Base-by-base conservation (phyloP, 1,140 invertebrate genomes). In the Calliopsis andreniformis region DNA sequence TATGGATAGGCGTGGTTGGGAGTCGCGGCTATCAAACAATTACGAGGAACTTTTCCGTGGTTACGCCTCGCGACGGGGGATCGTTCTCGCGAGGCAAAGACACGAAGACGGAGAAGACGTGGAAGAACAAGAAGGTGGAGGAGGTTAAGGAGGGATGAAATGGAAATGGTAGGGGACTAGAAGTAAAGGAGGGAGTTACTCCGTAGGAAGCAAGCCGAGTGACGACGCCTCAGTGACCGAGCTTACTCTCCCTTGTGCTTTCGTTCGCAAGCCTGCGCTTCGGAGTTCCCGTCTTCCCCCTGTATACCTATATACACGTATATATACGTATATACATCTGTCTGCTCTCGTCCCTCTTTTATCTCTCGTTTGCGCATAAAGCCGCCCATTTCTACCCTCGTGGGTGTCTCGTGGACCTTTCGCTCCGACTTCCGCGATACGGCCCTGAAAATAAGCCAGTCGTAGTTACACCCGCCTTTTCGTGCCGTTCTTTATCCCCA, bases 181-280 rank as follows among this genome's bases (percentile, higher is more conserved):
- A 66, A 77, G 71, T 39, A 56, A 58, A 78, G 79, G 79, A 85
- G 84, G 78, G 83, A 88, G 87, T 83, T 76, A 81, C 78, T 82
- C 80, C 79, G 78, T 53, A 86, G 76, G 86, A 87, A 86, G 79
- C 83, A 72, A 87, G 85, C 81, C 79, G 87, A 87, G 87, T 84
- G 88, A 84, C 87, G 87, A 89, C 88, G 89, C 88, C 84, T 89
- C 86, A 82, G 88, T 89, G 87, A 90, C 87, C 89, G 89, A 86
- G 85, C 88, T 89, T 88, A 88, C 85, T 85, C 88, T 88, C 84
- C 68, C 87, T 87, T 82, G 86, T 88, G 84, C 87, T 87, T 87
- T 87, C 84, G 86, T 86, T 88, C 82, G 85, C 86, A 84, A 89
- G 87, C 86, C 84, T 85, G 75, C 80, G 79, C 75, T 56, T 72